phyloP scores from a whole-genome alignment of 2,797 vertebrate species.

The Emys orbicularis region DNA sequence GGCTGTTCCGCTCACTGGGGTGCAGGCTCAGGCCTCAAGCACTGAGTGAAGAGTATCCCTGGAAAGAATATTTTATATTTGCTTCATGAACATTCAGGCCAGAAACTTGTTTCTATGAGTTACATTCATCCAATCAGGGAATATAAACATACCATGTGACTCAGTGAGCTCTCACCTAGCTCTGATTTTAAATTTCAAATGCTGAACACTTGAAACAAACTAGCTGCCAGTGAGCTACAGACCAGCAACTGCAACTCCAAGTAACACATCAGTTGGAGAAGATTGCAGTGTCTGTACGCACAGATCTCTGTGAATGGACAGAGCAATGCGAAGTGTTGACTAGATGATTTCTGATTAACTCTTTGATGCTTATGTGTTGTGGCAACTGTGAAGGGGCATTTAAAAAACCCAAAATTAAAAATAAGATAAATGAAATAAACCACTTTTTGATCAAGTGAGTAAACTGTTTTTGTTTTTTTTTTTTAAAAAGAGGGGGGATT shows the following conservation, averaged over 20 bases:
- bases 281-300: neutral
- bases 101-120: neutral
- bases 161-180: fast-evolving
- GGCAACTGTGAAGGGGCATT: fast-evolving
- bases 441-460: neutral
- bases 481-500: neutral
- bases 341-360: neutral
- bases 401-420: neutral
- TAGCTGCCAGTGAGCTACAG: fast-evolving
- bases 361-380: neutral
- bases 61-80: neutral
- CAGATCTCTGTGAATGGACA: neutral
- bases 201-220: fast-evolving
- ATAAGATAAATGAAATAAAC: neutral
- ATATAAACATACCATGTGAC: fast-evolving
- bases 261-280: neutral
- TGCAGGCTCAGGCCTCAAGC: neutral
- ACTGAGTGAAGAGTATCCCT: neutral
- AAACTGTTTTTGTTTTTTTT: neutral
- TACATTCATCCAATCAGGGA: fast-evolving
- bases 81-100: neutral
- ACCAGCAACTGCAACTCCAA: neutral
- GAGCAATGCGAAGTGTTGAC: neutral
- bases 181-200: fast-evolving
- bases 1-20: neutral